These are phyloP conservation scores for Centroberyx gerrardi DNA, from an alignment of 2,797 vertebrate genomes.

Conservation along the genomic window DNA sequence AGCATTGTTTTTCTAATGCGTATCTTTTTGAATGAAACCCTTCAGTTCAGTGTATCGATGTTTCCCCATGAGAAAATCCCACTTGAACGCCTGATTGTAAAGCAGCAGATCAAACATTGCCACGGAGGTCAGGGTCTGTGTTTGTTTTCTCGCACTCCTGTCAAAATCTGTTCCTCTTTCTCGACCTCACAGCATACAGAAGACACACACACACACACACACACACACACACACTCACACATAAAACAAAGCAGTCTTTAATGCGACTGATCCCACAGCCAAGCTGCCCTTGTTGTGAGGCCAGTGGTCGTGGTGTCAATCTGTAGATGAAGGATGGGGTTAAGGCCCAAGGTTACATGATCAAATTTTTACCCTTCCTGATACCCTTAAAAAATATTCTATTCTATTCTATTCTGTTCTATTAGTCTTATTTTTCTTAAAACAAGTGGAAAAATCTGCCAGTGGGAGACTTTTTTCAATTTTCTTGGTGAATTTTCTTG, in stretches of 20 bases:
- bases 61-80: slow-evolving; percentile 66
- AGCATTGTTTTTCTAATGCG: no score
- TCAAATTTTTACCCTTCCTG: background rate
- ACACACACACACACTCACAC: no score
- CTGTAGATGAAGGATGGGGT: background rate
- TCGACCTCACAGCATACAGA: slow-evolving; percentile 28
- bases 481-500: no score
- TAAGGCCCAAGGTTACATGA: background rate
- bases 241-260: slow-evolving; percentile 15
- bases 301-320: background rate
- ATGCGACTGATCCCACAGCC: slow-evolving; percentile 3
- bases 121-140: slow-evolving; percentile 49
- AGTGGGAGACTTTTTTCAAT: no score
- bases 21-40: background rate
- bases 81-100: slow-evolving; percentile 34
- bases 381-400: background rate
- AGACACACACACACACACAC: slow-evolving; percentile 16
- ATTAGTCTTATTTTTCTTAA: no score
- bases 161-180: slow-evolving; percentile 72
- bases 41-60: slow-evolving; percentile 20
- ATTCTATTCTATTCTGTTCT: no score
- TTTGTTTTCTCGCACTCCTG: slow-evolving; percentile 71
- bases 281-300: background rate
- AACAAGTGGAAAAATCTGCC: no score
- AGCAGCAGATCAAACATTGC: slow-evolving; percentile 59